Conservation (phyloP, 2,113 vertebrate genomes). For the Aviceda subcristata region DNA sequence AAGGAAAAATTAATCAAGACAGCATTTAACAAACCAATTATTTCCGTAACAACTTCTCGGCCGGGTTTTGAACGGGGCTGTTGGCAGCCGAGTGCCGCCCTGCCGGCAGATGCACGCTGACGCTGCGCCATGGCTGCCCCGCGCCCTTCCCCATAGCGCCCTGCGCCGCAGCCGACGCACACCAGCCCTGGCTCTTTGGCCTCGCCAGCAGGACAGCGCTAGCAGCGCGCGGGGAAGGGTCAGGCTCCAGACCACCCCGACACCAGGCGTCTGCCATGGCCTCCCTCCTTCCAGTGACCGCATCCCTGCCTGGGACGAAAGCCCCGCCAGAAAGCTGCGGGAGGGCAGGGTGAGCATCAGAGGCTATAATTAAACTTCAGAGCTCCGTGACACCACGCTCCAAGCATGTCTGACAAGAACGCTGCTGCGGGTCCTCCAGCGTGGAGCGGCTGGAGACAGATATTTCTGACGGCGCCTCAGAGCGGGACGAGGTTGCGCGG, state of each 20-base stretch:
- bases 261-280: neutral
- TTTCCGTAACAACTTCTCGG: neutral
- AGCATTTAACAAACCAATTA: neutral
- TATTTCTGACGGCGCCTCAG: accelerated
- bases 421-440: accelerated
- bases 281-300: neutral
- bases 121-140: neutral
- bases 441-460: neutral
- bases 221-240: accelerated
- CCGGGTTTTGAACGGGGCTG: neutral
- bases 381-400: neutral
- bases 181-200: no score
- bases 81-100: neutral
- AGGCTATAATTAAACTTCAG: neutral
- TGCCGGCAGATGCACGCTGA: neutral
- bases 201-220: accelerated
- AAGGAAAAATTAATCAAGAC: neutral
- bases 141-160: accelerated
- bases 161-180: accelerated
- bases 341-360: neutral
- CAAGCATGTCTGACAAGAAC: neutral
- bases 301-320: neutral
- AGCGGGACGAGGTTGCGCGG: accelerated
- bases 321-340: neutral
- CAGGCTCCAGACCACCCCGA: neutral